phyloP scores from a whole-genome alignment of 2,797 vertebrate genomes.

The Scyliorhinus canicula region DNA sequence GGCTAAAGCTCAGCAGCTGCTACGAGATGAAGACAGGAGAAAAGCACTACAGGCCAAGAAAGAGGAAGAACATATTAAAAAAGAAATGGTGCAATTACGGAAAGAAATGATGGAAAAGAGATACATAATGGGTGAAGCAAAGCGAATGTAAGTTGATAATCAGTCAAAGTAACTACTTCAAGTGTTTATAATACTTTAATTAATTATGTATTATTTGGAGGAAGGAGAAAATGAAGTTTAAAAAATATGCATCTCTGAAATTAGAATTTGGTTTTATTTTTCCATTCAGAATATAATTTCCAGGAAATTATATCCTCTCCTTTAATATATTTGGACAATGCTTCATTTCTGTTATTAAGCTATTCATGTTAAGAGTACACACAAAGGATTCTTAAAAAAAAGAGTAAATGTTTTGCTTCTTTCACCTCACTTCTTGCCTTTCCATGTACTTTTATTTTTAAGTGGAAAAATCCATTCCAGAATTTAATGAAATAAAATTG shows the following conservation, averaged over 20 bases:
- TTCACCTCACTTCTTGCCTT: background rate
- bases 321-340: background rate
- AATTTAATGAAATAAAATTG: background rate
- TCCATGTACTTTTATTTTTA: background rate
- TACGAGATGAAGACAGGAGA: constrained; percentile 60
- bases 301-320: background rate
- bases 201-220: background rate
- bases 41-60: constrained; percentile 62
- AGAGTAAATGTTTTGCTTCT: background rate
- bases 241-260: background rate
- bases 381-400: background rate
- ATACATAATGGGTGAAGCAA: constrained; percentile 55
- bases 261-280: background rate
- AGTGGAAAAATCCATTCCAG: background rate
- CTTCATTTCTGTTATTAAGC: background rate
- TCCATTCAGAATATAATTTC: background rate
- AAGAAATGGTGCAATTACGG: constrained; percentile 75
- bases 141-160: constrained; percentile 63
- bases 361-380: background rate
- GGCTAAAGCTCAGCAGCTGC: constrained; percentile 62
- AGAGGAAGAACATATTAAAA: constrained; percentile 73
- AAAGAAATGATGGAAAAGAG: constrained; percentile 73
- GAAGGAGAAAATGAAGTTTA: background rate
- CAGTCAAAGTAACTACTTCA: background rate
- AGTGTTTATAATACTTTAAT: background rate